These are phyloP conservation scores for Drosophila pallidifrons DNA, from an alignment of 1,140 invertebrate genomes.

Conservation along the genomic window DNA sequence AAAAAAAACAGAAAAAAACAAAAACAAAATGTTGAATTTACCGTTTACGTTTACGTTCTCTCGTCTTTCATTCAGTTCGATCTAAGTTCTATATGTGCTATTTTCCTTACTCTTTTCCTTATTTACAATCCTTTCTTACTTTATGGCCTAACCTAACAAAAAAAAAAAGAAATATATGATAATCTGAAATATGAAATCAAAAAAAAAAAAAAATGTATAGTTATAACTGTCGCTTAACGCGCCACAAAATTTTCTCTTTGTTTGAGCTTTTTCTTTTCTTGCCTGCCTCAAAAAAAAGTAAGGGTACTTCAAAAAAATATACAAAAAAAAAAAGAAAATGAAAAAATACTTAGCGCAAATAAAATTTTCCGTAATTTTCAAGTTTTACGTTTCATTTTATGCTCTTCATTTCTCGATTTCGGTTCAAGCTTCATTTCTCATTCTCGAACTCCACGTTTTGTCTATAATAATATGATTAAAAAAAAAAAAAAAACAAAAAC, in stretches of 20 bases:
- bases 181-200: slow-evolving; percentile 14
- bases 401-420: slow-evolving; percentile 46
- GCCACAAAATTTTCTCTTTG: slow-evolving; percentile 58
- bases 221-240: slow-evolving; percentile 43
- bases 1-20: slow-evolving; percentile 30
- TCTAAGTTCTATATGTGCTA: slow-evolving; percentile 54
- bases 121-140: slow-evolving; percentile 21
- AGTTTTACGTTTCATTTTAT: slow-evolving; percentile 44
- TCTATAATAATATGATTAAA: slow-evolving; percentile 43
- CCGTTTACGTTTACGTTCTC: slow-evolving; percentile 56
- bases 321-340: slow-evolving; percentile 34
- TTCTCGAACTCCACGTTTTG: slow-evolving; percentile 61
- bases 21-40: slow-evolving; percentile 66
- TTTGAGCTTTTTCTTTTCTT: slow-evolving; percentile 85
- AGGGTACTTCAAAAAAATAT: slow-evolving; percentile 15
- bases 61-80: slow-evolving; percentile 58
- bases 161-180: slow-evolving; percentile 32
- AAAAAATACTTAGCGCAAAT: slow-evolving; percentile 45
- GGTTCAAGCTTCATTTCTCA: slow-evolving; percentile 32
- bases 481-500: slow-evolving; percentile 54
- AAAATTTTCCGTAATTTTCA: slow-evolving; percentile 57
- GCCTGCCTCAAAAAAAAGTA: slow-evolving; percentile 58
- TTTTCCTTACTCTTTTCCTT: slow-evolving; percentile 10
- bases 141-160: slow-evolving; percentile 34
- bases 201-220: slow-evolving; percentile 42